Evolutionary conservation across 2,113 vertebrate species (phyloP).

Genomic region (Oryzias melastigma): DNA sequence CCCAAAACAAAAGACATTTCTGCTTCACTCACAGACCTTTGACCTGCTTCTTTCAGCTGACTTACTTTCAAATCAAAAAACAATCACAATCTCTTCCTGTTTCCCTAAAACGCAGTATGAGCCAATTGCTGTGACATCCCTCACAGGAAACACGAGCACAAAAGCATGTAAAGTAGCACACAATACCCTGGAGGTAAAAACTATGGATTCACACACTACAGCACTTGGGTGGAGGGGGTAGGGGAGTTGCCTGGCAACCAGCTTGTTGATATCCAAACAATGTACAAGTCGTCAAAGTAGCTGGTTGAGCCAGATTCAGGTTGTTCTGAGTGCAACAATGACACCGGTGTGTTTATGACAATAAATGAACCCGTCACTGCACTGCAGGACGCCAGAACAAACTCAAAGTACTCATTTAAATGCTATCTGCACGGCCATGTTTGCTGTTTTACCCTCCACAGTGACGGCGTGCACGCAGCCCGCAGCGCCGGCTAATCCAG

Average conservation of each 20-base stretch:
- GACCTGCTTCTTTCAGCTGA: too few relatives aligned
- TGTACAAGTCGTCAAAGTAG: conserved; percentile 61
- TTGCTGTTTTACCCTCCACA: conserved; percentile 12
- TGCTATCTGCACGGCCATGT: neutral
- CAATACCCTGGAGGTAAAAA: conserved; percentile 52
- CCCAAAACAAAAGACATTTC: too few relatives aligned
- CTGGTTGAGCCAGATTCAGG: conserved; percentile 48
- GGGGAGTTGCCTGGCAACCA: conserved; percentile 68
- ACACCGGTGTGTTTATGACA: conserved; percentile 56
- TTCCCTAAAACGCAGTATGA: conserved; percentile 9
- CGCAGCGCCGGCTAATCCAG: neutral
- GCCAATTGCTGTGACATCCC: conserved; percentile 4
- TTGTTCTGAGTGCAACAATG: conserved; percentile 68
- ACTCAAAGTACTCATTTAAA: conserved; percentile 29
- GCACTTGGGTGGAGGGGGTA: conserved; percentile 52
- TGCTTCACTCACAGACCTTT: too few relatives aligned
- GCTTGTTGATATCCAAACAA: conserved; percentile 78
- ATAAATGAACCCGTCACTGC: conserved; percentile 30
- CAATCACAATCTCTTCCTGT: too few relatives aligned
- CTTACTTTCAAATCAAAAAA: neutral
- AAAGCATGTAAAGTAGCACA: conserved; percentile 2
- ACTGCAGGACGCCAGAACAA: conserved; percentile 23
- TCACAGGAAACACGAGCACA: conserved; percentile 4
- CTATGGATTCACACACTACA: conserved; percentile 50
- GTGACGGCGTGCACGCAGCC: neutral